Conservation (phyloP, 2,113 vertebrate genomes). For the Channa maculata region DNA sequence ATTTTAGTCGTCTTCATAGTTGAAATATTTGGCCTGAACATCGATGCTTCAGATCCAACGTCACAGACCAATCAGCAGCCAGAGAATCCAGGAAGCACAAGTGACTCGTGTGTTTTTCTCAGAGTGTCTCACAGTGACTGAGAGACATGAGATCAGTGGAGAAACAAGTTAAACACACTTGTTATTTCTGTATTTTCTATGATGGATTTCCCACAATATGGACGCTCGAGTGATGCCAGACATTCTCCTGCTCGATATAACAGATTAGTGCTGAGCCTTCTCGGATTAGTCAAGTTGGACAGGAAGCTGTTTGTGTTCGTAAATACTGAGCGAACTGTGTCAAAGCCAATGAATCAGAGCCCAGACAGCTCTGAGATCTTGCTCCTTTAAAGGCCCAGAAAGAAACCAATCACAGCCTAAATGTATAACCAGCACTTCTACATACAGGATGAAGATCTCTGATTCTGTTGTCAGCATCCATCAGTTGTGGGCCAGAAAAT, state of each 20-base stretch:
- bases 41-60: not conserved
- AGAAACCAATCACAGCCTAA: too few relatives aligned
- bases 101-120: not conserved
- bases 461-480: too few relatives aligned
- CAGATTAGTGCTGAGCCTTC: not conserved
- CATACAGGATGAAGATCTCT: too few relatives aligned
- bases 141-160: not conserved
- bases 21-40: not conserved
- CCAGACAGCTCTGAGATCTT: not conserved
- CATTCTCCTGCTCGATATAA: not conserved
- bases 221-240: not conserved
- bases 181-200: conserved; percentile 5
- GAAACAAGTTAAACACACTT: conserved; percentile 1
- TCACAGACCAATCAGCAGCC: conserved; percentile 6
- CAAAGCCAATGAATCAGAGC: not conserved
- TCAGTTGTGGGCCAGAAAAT: too few relatives aligned
- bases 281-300: not conserved
- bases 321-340: not conserved
- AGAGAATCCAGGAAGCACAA: not conserved
- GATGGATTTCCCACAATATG: conserved; percentile 18
- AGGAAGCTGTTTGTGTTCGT: conserved; percentile 5
- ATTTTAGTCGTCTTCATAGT: not conserved
- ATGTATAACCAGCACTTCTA: too few relatives aligned
- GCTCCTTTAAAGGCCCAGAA: not conserved
- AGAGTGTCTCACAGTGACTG: not conserved